Base-by-base conservation (phyloP, 2,797 vertebrate genomes). In the Halcyon badia region DNA sequence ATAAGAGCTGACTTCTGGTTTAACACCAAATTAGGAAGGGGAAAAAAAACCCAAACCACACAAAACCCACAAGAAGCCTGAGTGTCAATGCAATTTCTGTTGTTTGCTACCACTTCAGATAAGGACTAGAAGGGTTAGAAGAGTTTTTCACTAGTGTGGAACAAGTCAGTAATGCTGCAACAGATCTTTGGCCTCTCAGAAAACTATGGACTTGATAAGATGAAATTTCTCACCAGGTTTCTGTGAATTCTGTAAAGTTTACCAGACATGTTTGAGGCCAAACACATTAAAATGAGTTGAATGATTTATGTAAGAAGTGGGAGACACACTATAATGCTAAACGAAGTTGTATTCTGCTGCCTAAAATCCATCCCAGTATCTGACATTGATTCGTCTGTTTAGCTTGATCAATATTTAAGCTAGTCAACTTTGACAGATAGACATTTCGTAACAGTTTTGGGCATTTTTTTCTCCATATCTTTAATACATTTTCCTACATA, bases 391-490 rank as follows among this genome's bases (percentile, higher is more conserved):
- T 60, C 52, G 64, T 70, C 62, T 72, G 19, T 33, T 94, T 33
- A n/a, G 60, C 62, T 84, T 68, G 57, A 82, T 91, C 79, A 64
- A 79, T 93, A 94, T 85, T 94, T 89, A 65, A 87, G 35, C 35
- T 31, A 54, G 57, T 56, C 77, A 78, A 16, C 62, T 87, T 91
- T 8, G 57, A 86, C 72, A 56, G 44, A 64, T 12, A 90, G 64
- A 54, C 31, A 84, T 75, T 62, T 87, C 30, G 44, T 91, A 76
- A 79, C 57, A 33, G 21, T 71, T 91, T 76, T 78, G 84, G 75
- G 79, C 82, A 90, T 69, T n/a, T 75, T 75, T 33, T 48, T 71
- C 42, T 81, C 37, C 66, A 76, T 71, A 65, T 68, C 62, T 60
- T 44, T 71, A 94, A 75, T 78, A 81, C 57, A 46, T 89, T 89